phyloP scores from a whole-genome alignment of 2,797 vertebrate genomes.

The Parauchenoglanis punctatus region DNA sequence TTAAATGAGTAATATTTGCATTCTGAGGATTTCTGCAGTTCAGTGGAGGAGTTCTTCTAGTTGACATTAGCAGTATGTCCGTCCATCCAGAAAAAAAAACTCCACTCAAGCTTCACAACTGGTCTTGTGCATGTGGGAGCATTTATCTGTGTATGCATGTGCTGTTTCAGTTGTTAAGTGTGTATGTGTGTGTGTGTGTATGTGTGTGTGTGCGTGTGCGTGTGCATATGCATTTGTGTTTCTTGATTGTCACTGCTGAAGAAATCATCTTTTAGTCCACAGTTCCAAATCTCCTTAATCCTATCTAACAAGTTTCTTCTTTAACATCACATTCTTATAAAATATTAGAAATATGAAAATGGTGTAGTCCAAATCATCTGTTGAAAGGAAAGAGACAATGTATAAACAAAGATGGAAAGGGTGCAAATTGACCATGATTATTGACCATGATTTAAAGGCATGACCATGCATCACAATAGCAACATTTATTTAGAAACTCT shows the following conservation, averaged over 20 bases:
- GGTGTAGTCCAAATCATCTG: slow-evolving; percentile 57
- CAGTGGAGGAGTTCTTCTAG: slow-evolving; percentile 44
- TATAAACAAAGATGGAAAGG: slow-evolving; percentile 16
- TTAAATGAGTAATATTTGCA: slow-evolving; percentile 48
- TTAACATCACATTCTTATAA: slow-evolving; percentile 55
- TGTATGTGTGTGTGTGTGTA: slow-evolving; percentile 59
- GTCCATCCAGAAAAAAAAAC: slow-evolving; percentile 45
- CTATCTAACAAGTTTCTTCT: slow-evolving; percentile 53
- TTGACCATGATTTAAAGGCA: not conserved
- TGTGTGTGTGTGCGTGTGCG: slow-evolving; percentile 52
- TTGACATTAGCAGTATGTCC: slow-evolving; percentile 41
- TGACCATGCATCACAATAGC: not conserved
- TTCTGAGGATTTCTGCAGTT: slow-evolving; percentile 52
- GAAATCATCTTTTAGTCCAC: slow-evolving; percentile 68
- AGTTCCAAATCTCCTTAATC: slow-evolving; percentile 55
- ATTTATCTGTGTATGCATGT: slow-evolving; percentile 48
- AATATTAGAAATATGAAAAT: slow-evolving; percentile 62
- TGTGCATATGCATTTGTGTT: slow-evolving; percentile 39
- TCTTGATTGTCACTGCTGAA: slow-evolving; percentile 88
- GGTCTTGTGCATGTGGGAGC: slow-evolving; percentile 63
- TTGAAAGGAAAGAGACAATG: slow-evolving; percentile 41
- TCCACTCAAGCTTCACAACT: slow-evolving; percentile 51
- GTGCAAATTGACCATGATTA: slow-evolving; percentile 14
- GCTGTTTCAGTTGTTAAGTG: slow-evolving; percentile 51
- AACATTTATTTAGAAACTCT: not conserved